phyloP scores from a whole-genome alignment of 2,113 vertebrate species.

The Spheniscus mendiculus region DNA sequence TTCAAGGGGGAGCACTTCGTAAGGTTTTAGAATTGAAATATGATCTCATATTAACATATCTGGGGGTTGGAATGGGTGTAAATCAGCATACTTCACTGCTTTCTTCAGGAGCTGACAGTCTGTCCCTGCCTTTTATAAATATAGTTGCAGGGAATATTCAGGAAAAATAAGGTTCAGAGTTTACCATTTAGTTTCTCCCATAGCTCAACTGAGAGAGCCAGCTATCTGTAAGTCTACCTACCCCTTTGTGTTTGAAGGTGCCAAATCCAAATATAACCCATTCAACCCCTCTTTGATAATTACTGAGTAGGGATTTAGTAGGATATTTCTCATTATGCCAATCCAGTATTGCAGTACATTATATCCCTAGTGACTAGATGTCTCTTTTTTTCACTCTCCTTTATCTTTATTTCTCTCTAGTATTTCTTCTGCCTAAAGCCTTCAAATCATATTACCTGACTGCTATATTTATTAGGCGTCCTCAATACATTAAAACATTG shows the following conservation, averaged over 20 bases:
- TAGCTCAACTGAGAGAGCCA: not conserved
- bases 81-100: not conserved
- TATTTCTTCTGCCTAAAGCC: not conserved
- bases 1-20: not conserved
- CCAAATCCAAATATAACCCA: not conserved
- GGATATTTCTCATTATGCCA: not conserved
- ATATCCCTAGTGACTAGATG: not conserved
- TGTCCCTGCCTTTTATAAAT: not conserved
- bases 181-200: not conserved
- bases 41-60: not conserved
- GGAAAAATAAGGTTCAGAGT: not conserved
- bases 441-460: not conserved
- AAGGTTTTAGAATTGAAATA: not conserved
- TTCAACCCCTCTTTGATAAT: not conserved
- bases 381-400: not conserved
- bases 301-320: not conserved
- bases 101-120: not conserved
- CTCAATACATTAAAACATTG: conserved; percentile 47
- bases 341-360: not conserved
- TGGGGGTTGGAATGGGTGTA: not conserved
- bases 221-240: not conserved
- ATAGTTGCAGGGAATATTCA: not conserved
- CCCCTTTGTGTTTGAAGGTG: not conserved
- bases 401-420: not conserved
- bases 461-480: conserved; percentile 9